Conservation (phyloP, 2,113 vertebrate genomes). For the Stigmatopora argus region DNA sequence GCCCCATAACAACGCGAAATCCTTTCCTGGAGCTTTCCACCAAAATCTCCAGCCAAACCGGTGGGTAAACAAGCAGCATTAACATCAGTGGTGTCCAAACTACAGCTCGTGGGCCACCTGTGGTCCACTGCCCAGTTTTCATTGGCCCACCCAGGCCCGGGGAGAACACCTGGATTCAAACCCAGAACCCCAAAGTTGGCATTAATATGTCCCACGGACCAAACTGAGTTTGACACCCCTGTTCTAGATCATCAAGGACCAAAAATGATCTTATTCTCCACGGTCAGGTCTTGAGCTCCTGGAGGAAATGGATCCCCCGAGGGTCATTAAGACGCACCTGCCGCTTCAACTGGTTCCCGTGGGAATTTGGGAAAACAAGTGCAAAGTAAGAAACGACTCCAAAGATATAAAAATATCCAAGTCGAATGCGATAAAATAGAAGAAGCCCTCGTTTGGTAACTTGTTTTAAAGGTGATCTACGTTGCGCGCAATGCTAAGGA, state of each 20-base stretch:
- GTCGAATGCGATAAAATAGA: not conserved
- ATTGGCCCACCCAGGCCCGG: too few species aligned
- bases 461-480: constrained; percentile 73
- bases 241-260: too few species aligned
- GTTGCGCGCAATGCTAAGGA: constrained; percentile 86
- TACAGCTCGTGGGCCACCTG: too few species aligned
- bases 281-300: constrained; percentile 68
- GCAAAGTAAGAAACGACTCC: constrained; percentile 67
- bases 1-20: constrained; percentile 56
- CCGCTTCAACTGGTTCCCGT: constrained; percentile 70
- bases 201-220: too few species aligned
- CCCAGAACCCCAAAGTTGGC: too few species aligned
- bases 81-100: too few species aligned
- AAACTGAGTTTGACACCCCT: too few species aligned
- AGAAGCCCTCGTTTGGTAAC: too few species aligned
- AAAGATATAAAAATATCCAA: too few species aligned
- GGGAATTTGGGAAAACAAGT: constrained; percentile 74
- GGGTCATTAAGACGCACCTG: constrained; percentile 75
- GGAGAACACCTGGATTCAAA: too few species aligned
- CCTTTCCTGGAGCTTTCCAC: constrained; percentile 71
- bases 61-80: constrained; percentile 26
- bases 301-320: constrained; percentile 58
- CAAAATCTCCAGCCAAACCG: constrained; percentile 64
- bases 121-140: too few species aligned
- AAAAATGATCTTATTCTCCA: not conserved